phyloP scores from a whole-genome alignment of 2,113 vertebrate genomes.

The Uropsilus gracilis region DNA sequence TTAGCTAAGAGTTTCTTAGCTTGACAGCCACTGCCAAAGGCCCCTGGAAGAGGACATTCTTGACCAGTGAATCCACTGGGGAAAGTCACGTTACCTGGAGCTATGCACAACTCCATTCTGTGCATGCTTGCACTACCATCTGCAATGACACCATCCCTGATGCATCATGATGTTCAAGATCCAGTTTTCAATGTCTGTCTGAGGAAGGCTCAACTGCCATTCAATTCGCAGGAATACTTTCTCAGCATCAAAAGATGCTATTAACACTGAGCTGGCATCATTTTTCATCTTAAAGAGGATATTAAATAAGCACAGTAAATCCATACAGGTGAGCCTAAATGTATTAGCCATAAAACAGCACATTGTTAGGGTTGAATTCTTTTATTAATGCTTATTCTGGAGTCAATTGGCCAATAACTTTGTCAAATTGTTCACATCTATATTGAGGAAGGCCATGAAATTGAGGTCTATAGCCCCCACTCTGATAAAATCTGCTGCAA shows the following conservation, averaged over 20 bases:
- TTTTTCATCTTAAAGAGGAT: slow-evolving; percentile 86
- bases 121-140: background rate
- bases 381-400: slow-evolving; percentile 84
- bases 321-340: slow-evolving; percentile 80
- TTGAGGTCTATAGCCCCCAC: slow-evolving; percentile 25
- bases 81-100: slow-evolving; percentile 63
- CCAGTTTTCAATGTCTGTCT: slow-evolving; percentile 82
- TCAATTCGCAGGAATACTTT: slow-evolving; percentile 82
- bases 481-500: background rate
- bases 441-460: slow-evolving; percentile 76
- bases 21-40: slow-evolving; percentile 60
- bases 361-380: slow-evolving; percentile 85
- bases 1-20: slow-evolving; percentile 6
- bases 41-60: slow-evolving; percentile 50
- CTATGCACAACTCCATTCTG: slow-evolving; percentile 50
- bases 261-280: slow-evolving; percentile 81
- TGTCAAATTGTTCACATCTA: slow-evolving; percentile 77
- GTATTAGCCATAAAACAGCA: slow-evolving; percentile 81
- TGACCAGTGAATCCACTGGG: background rate
- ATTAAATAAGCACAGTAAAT: slow-evolving; percentile 87
- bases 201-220: slow-evolving; percentile 79
- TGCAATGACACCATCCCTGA: slow-evolving; percentile 55
- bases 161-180: slow-evolving; percentile 76
- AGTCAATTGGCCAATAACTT: slow-evolving; percentile 85
- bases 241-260: slow-evolving; percentile 84